Evolutionary conservation across 1,140 invertebrate species (phyloP).

Genomic region (Aphidius ervi): DNA sequence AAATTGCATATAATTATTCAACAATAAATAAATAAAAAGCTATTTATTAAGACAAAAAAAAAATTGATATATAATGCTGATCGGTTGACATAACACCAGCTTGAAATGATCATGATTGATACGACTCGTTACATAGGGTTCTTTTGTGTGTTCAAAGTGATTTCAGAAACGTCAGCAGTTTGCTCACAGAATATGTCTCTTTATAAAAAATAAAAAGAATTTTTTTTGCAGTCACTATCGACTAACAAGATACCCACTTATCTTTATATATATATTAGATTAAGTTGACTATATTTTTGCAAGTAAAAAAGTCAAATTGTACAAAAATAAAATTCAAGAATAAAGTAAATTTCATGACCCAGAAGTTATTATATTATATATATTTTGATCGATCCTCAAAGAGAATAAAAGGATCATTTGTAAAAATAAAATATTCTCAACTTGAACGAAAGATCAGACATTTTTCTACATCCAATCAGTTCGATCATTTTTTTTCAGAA

Average conservation of each 20-base stretch:
- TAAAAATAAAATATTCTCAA: not conserved
- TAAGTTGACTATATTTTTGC: not conserved
- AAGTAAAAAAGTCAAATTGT: constrained; percentile 20
- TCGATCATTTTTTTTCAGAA: too few relatives aligned
- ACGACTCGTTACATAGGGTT: constrained; percentile 21
- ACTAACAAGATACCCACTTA: constrained; percentile 18
- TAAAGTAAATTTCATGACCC: too few relatives aligned
- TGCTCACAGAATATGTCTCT: too few relatives aligned
- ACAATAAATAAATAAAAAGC: too few relatives aligned
- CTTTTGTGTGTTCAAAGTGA: not conserved
- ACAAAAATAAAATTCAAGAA: constrained; percentile 9
- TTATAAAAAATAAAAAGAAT: too few relatives aligned
- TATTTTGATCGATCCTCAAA: constrained; percentile 16
- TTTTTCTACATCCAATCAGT: not conserved
- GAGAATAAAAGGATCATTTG: constrained; percentile 14
- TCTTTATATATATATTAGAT: not conserved
- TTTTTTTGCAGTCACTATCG: too few relatives aligned
- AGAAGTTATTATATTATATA: too few relatives aligned
- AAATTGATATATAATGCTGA: too few relatives aligned
- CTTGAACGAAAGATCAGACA: not conserved
- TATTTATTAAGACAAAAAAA: not conserved
- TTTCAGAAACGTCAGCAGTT: constrained; percentile 19
- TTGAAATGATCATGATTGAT: constrained; percentile 27
- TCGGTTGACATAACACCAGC: too few relatives aligned
- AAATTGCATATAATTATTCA: too few relatives aligned